Evolutionary conservation across 1,140 invertebrate species (phyloP).

Genomic region (Aphidius ervi): DNA sequence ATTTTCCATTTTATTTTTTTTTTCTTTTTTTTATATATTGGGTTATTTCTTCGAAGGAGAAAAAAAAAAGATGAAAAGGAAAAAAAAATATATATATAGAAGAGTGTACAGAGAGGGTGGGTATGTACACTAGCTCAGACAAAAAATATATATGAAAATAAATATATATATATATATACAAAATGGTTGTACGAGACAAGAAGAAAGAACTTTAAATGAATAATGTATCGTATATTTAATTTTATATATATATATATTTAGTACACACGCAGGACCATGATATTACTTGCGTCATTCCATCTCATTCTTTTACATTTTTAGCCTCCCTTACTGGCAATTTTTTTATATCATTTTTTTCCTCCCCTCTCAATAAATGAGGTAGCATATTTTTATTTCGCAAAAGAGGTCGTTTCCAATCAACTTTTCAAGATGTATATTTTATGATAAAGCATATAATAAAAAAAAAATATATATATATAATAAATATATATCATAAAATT

Average conservation of each 20-base stretch:
- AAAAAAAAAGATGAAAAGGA: conserved; percentile 1
- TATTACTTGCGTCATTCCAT: conserved; percentile 18
- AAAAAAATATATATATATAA: too few species aligned
- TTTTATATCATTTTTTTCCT: background rate
- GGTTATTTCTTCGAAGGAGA: conserved; percentile 2
- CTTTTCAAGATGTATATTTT: conserved; percentile 34
- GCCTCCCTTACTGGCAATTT: background rate
- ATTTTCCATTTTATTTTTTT: conserved; percentile 6
- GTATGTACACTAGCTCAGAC: background rate
- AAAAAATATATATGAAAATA: conserved; percentile 6
- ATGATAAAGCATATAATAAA: background rate
- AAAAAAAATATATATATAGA: conserved; percentile 14
- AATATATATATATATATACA: conserved; percentile 8
- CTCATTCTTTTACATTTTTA: background rate
- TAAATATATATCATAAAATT: too few species aligned
- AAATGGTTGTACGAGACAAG: conserved; percentile 34
- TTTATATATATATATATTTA: conserved; percentile 34
- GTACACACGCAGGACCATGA: conserved; percentile 26
- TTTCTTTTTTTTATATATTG: conserved; percentile 1
- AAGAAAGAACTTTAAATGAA: conserved; percentile 54
- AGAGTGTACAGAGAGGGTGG: background rate
- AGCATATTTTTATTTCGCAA: conserved; percentile 46
- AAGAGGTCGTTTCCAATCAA: conserved; percentile 49
- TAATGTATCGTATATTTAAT: conserved; percentile 57
- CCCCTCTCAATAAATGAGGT: conserved; percentile 39